Percentiles rank a stretch among this genome's conserved stretches.
Evolutionary conservation across 1,140 invertebrate species (phyloP).

Genomic region (Tetramorium parvispinum): DNA sequence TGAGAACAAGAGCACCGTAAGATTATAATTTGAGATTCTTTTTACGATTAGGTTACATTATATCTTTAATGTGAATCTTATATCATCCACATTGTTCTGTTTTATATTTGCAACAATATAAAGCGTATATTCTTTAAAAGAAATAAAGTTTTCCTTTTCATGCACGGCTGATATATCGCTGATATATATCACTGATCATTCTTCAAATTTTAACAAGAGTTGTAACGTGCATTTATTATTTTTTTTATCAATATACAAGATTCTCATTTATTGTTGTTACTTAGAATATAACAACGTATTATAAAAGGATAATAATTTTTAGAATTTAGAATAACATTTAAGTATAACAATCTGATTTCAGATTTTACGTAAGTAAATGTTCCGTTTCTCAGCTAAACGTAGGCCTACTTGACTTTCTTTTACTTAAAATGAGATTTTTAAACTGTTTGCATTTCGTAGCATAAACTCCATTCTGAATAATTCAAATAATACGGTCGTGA

Average conservation of each 20-base stretch:
- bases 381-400: neutral
- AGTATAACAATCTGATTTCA: neutral
- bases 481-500: neutral
- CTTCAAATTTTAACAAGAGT: neutral
- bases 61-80: neutral
- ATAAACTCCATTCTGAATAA: neutral
- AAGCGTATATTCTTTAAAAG: neutral
- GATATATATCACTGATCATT: neutral
- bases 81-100: neutral
- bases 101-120: neutral
- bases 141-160: neutral
- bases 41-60: slow-evolving; percentile 6
- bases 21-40: slow-evolving; percentile 27
- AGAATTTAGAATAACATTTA: neutral
- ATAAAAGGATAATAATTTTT: neutral
- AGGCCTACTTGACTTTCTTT: neutral
- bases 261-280: neutral
- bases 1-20: neutral
- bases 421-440: neutral
- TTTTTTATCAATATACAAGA: neutral
- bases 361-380: neutral
- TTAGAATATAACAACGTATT: neutral
- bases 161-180: neutral
- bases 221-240: neutral
- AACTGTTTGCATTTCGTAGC: neutral